phyloP scores from a whole-genome alignment of 2,113 vertebrate species.

The Malurus melanocephalus region DNA sequence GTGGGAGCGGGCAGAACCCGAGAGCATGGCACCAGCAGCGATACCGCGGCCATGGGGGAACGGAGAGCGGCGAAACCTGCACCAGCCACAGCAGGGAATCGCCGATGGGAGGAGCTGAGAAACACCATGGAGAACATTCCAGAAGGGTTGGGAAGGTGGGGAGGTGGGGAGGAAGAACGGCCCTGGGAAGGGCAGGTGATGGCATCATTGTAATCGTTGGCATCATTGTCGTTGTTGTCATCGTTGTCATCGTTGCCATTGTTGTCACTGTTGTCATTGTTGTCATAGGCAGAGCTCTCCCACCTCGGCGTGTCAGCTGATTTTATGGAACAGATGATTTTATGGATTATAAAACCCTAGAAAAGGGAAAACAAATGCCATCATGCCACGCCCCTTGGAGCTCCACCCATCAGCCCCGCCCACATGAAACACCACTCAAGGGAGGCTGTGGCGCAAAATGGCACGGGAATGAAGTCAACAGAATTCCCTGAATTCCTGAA shows the following conservation, averaged over 20 bases:
- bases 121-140: not conserved
- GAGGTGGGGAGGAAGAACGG: fast-evolving
- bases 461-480: fast-evolving
- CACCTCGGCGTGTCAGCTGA: fast-evolving
- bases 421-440: fast-evolving
- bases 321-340: not conserved
- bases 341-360: not conserved
- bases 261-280: fast-evolving
- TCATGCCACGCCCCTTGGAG: not conserved
- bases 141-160: not conserved
- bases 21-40: not conserved
- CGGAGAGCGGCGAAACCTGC: not conserved
- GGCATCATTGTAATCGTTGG: fast-evolving
- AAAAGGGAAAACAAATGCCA: fast-evolving
- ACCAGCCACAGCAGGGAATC: not conserved
- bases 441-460: fast-evolving
- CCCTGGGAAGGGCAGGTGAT: fast-evolving
- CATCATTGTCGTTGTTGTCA: fast-evolving
- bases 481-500: too few species aligned
- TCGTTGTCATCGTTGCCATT: too few species aligned
- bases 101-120: too few species aligned
- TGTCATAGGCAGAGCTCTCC: fast-evolving
- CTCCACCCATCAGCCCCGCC: not conserved
- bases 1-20: not conserved
- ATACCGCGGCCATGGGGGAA: not conserved